These are phyloP conservation scores for Eurypyga helias DNA, from an alignment of 2,113 vertebrate species.

Conservation along the genomic window DNA sequence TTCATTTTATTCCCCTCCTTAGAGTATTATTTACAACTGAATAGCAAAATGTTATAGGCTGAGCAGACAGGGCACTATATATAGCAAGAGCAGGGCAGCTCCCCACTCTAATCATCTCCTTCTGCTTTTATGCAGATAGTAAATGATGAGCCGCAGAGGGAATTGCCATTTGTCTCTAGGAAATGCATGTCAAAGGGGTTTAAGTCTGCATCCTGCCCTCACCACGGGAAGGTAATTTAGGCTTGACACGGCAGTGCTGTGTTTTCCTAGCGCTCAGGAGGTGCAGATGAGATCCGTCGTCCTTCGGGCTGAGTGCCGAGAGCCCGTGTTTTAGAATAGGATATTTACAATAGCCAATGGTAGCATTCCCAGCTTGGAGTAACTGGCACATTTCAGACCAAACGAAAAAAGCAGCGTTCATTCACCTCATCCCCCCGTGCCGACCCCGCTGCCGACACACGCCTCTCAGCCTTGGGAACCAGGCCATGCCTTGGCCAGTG, in stretches of 20 bases:
- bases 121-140: conserved; percentile 28
- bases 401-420: neutral
- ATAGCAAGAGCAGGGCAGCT: neutral
- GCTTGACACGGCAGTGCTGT: neutral
- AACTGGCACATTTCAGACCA: neutral
- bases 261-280: neutral
- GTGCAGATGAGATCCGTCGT: neutral
- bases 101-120: conserved; percentile 17
- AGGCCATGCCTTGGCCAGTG: neutral
- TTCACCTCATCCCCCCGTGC: neutral
- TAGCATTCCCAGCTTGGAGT: neutral
- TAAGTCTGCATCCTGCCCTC: conserved; percentile 13
- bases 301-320: neutral
- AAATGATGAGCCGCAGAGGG: conserved; percentile 18
- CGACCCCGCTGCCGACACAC: rapidly evolving
- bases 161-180: neutral
- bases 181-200: conserved; percentile 11
- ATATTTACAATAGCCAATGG: neutral
- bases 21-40: conserved; percentile 17
- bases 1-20: neutral
- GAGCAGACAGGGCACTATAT: conserved; percentile 5
- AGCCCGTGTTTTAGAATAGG: neutral
- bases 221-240: neutral
- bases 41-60: conserved; percentile 3
- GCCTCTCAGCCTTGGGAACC: neutral